Percentiles rank a stretch among this genome's conserved stretches.
Conservation (phyloP, 2,797 vertebrate genomes). For the Hyperoplus lanceolatus region DNA sequence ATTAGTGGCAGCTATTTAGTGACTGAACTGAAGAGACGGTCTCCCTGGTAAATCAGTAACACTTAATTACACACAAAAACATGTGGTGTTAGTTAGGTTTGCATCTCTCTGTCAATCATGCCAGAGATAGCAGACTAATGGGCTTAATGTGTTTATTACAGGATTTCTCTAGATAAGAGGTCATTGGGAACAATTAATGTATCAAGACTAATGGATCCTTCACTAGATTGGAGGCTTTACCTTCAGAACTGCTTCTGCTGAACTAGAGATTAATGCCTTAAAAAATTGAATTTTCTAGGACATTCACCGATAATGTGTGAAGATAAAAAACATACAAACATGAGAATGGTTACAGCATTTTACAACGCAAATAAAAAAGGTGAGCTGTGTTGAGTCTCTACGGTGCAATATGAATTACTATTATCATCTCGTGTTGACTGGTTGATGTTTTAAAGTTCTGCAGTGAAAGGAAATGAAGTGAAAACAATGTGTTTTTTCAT, state of each 20-base stretch:
- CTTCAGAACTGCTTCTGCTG: neutral
- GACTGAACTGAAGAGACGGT: slow-evolving; percentile 8
- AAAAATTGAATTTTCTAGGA: slow-evolving; percentile 5
- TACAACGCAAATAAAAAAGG: neutral
- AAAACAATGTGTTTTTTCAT: slow-evolving; percentile 54
- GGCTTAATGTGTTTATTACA: slow-evolving; percentile 10
- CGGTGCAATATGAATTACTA: slow-evolving; percentile 7
- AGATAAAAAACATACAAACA: neutral
- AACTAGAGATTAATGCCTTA: neutral
- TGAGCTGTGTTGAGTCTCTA: neutral
- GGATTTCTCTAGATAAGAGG: neutral
- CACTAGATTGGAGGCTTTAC: slow-evolving; percentile 1
- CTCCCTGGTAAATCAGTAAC: slow-evolving; percentile 11
- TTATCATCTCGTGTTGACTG: slow-evolving; percentile 18
- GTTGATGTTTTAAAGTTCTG: slow-evolving; percentile 31
- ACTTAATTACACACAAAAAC: slow-evolving; percentile 36
- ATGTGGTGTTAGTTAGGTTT: slow-evolving; percentile 25
- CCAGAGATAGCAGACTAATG: slow-evolving; percentile 32
- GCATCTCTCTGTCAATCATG: slow-evolving; percentile 20
- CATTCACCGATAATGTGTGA: neutral
- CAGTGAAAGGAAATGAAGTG: slow-evolving; percentile 59
- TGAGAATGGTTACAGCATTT: neutral
- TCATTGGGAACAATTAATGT: slow-evolving; percentile 15
- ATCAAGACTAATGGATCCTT: neutral
- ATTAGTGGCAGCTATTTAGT: slow-evolving; percentile 33